phyloP scores from a whole-genome alignment of 2,113 vertebrate genomes.

The Mormoops blainvillei region DNA sequence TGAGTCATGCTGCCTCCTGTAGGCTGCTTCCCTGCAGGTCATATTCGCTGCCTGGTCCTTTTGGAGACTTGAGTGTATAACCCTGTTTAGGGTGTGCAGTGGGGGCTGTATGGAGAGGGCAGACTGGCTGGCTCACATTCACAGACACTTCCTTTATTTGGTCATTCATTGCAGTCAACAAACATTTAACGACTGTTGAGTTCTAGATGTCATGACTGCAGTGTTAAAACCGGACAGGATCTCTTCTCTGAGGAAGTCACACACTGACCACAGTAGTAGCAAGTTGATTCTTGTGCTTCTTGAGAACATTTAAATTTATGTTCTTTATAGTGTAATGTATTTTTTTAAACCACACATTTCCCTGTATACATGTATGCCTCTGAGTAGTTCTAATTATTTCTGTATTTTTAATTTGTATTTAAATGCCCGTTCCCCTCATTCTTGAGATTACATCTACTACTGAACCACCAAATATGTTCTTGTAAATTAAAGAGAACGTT shows the following conservation, averaged over 20 bases:
- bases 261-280: not conserved
- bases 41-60: not conserved
- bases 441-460: not conserved
- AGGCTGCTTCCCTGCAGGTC: too few species aligned
- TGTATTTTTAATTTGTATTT: not conserved
- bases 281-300: not conserved
- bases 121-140: too few species aligned
- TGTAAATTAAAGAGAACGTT: not conserved
- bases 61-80: not conserved
- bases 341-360: not conserved
- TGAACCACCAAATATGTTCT: not conserved
- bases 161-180: not conserved
- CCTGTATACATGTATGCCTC: not conserved
- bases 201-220: not conserved
- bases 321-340: not conserved
- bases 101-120: too few species aligned
- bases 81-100: fast-evolving
- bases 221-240: not conserved
- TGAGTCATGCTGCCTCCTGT: not conserved
- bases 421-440: not conserved
- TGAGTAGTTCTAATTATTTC: not conserved
- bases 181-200: not conserved
- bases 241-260: not conserved
- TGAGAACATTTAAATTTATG: not conserved
- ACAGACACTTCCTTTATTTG: not conserved